Percentiles rank a stretch among this genome's conserved stretches.
Conservation (phyloP, 2,888 invertebrate species). For the Folsomia manolachei region DNA sequence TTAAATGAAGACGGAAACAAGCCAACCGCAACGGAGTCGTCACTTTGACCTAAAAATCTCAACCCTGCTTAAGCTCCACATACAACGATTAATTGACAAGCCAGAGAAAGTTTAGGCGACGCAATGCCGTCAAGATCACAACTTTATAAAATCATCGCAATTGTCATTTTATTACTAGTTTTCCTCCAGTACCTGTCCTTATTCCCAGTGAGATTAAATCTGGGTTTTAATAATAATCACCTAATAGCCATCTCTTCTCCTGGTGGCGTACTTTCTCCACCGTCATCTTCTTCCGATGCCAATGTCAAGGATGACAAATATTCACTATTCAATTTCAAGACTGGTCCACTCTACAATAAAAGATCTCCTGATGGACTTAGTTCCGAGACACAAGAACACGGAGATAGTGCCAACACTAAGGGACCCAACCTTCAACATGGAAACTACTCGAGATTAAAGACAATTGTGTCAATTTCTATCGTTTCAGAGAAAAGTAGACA, state of each 20-base stretch:
- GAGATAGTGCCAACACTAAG: slow-evolving; percentile 1
- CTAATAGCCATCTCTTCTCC: too few species aligned
- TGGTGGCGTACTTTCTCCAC: too few species aligned
- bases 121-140: not conserved
- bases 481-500: not conserved
- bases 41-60: not conserved
- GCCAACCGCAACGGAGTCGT: not conserved
- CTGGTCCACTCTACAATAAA: slow-evolving; percentile 10
- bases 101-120: not conserved
- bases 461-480: not conserved
- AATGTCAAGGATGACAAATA: not conserved
- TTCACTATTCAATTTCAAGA: slow-evolving; percentile 28
- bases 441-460: slow-evolving; percentile 3
- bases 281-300: not conserved
- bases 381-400: not conserved
- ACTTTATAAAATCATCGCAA: slow-evolving; percentile 27
- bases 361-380: slow-evolving; percentile 3
- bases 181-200: slow-evolving; percentile 46
- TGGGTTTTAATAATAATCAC: slow-evolving; percentile 7
- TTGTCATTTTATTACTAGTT: slow-evolving; percentile 38
- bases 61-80: not conserved
- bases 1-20: not conserved
- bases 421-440: not conserved
- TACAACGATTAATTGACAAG: not conserved
- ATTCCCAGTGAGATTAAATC: slow-evolving; percentile 36